Base-by-base conservation (phyloP, 2,113 vertebrate species). In the Turnix velox region DNA sequence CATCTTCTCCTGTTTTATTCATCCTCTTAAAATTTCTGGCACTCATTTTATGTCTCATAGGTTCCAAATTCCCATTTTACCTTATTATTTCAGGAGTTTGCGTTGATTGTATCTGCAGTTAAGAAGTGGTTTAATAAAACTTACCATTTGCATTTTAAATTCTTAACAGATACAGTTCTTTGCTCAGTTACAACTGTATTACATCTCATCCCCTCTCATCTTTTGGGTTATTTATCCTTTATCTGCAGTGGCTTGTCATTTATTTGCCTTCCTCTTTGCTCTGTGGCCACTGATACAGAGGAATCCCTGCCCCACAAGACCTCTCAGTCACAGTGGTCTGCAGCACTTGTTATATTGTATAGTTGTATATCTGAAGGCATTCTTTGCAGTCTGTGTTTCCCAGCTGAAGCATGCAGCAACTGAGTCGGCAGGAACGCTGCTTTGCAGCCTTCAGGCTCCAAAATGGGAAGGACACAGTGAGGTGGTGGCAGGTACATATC, bases 11-110 rank as follows among this genome's bases (percentile, higher is more conserved):
- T 17, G 3, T 87, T 27, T 91, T 94, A 79, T 39, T 84, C 77
- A 79, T 72, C 63, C 35, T 89, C 67, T 91, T 92, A 63, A 79
- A 52, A 79, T 95, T 94, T 91, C 54, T 28, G 7, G 35, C 85
- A 66, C 49, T 91, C 58, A 48, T 78, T 89, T 94, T 91, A 17
- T 95, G 62, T 85, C 59, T 89, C 2, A 8, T 52, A 84, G 54
- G 20, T 89, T 92, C 54, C 49, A 82, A 82, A 89, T 93, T 93
- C 71, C 62, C 35, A 55, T 94, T 95, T 91, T 87, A 25, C 71
- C 42, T 79, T 82, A 63, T 92, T 93, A 63, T 89, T 89, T 79
- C 78, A 93, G 75, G 55, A 85, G 43, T 43, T 72, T 82, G 69
- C 4, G 0, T 81, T 88, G 82, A 72, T 81, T 91, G 54, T 84